phyloP scores from a whole-genome alignment of 23 tunicate species.

The Diplosoma virens region DNA sequence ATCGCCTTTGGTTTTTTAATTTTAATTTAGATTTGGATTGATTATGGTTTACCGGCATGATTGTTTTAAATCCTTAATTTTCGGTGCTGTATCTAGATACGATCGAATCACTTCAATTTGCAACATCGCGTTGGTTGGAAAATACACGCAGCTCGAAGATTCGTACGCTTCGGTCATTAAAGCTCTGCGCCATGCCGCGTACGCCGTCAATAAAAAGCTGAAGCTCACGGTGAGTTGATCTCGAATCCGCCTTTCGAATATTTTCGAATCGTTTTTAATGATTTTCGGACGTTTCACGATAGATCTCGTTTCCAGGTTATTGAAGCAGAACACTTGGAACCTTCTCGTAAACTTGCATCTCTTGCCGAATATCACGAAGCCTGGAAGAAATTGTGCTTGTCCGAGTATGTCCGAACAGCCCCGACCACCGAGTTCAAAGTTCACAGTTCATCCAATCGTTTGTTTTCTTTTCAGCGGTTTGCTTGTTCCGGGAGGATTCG shows the following conservation, averaged over 20 bases:
- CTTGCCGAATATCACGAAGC: conserved; percentile 83
- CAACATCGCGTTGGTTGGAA: conserved; percentile 86
- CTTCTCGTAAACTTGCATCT: conserved; percentile 21
- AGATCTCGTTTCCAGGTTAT: conserved; percentile 47
- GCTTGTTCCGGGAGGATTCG: conserved; percentile 96
- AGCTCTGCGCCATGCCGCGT: conserved; percentile 77
- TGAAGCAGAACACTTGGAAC: conserved; percentile 70
- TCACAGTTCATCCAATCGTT: too few species aligned
- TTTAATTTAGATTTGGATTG: too few species aligned
- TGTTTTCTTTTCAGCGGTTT: conserved; percentile 74
- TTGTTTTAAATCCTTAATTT: background rate
- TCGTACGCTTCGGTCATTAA: conserved; percentile 96
- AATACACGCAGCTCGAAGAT: conserved; percentile 89
- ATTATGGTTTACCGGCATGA: too few species aligned
- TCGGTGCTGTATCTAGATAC: conserved; percentile 32
- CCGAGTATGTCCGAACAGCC: conserved; percentile 86
- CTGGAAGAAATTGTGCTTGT: conserved; percentile 71
- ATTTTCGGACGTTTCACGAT: background rate
- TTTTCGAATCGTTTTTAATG: background rate
- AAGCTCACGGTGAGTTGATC: conserved; percentile 45
- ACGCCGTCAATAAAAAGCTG: conserved; percentile 70
- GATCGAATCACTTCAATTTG: conserved; percentile 48
- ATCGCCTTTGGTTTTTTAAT: too few species aligned
- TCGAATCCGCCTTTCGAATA: background rate
- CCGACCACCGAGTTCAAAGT: too few species aligned